Base-by-base conservation (phyloP, 37 sponge, comb jelly and placozoan genomes). In the Beroe ovata region DNA sequence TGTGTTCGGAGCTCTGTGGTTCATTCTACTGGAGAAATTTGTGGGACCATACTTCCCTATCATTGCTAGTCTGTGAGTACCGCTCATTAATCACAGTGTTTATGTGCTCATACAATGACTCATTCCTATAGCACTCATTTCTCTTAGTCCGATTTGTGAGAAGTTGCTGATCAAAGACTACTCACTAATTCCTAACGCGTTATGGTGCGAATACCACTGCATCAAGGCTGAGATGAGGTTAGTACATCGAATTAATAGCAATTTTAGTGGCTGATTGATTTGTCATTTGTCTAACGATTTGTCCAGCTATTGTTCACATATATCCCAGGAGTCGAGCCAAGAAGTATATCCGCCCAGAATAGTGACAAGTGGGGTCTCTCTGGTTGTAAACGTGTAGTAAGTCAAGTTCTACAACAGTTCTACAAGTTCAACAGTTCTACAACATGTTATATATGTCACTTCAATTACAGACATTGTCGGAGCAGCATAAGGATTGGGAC, bases 21-120 rank as follows among this genome's bases (percentile, higher is more conserved):
- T 77, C 54, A 40, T 77, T 38, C 16, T 77, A n/a, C 47, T 77
- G 54, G 84, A 77, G 84, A 77, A 77, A 40, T 77, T 77, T 29
- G 84, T 36, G 14, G 84, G 84, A 32, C 84, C 84, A 42, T 77
- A 77, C 33, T 77, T 77, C 84, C 84, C 84, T 40, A 77, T 77
- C 16, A 77, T 77, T 6, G 84, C 84, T 32, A 42, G 54, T 23
- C 8, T 40, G 84, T 77, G 33, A 77, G 84, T 77, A 26, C 4
- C 20, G 2, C 22, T 14, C 35, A 3, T 25, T 26, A 16, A 16
- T 61, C 11, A 47, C 54, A 11, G 54, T 47, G n/a, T n/a, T n/a
- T n/a, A n/a, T n/a, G n/a, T n/a, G n/a, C n/a, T n/a, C n/a, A n/a
- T n/a, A n/a, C n/a, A n/a, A n/a, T n/a, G n/a, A n/a, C n/a, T n/a